Conservation (phyloP, 2,888 invertebrate genomes). For the Melipona bicolor region DNA sequence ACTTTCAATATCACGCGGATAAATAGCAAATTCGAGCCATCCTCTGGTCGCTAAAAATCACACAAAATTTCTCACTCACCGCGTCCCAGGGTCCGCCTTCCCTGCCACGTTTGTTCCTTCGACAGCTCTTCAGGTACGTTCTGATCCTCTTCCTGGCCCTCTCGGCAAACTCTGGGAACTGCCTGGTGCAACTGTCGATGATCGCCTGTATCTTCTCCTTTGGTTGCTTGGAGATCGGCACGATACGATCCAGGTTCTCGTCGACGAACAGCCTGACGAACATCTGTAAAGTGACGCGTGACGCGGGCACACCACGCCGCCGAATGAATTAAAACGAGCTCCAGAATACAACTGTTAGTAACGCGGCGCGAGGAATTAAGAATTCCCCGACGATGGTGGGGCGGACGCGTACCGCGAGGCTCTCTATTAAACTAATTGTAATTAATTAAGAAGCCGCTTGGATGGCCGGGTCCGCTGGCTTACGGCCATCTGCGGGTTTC, state of each 20-base stretch:
- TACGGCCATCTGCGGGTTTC: constrained; percentile 56
- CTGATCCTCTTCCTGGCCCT: constrained; percentile 97
- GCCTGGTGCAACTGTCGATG: constrained; percentile 97
- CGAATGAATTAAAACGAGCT: constrained; percentile 64
- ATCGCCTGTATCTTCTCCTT: constrained; percentile 99
- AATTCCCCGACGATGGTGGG: constrained; percentile 74
- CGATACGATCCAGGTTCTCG: constrained; percentile 97
- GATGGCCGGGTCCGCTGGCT: constrained; percentile 24
- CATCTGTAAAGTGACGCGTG: constrained; percentile 88
- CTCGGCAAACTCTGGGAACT: constrained; percentile 98
- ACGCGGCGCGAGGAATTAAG: constrained; percentile 74
- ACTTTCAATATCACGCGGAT: too few species aligned
- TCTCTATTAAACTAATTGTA: constrained; percentile 83
- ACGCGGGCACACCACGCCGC: constrained; percentile 55
- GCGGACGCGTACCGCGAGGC: constrained; percentile 50
- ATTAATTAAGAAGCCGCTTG: constrained; percentile 80
- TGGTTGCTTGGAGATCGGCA: constrained; percentile 98
- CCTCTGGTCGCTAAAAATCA: too few species aligned
- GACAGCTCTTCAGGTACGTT: constrained; percentile 97
- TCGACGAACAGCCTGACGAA: constrained; percentile 98
- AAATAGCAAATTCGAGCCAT: too few species aligned
- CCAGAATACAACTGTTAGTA: constrained; percentile 44
- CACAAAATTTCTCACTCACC: constrained; percentile 86
- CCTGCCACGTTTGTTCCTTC: constrained; percentile 96
- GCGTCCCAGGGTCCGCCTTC: constrained; percentile 94